These are phyloP conservation scores for Galaxea fascicularis DNA, from an alignment of 92 coral and sea anemone genomes.

Conservation along the genomic window DNA sequence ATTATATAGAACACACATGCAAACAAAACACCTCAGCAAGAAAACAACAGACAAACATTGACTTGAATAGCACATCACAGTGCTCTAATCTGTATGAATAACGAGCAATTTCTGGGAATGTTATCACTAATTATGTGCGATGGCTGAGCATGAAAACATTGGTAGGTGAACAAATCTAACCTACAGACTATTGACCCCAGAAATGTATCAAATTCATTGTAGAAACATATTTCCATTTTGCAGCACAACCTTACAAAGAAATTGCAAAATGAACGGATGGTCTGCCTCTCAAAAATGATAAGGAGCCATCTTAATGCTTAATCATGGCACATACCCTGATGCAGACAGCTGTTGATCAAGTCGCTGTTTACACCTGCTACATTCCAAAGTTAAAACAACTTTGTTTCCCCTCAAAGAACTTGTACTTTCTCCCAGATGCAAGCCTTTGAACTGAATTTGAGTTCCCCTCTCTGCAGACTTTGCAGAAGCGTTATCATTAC, in stretches of 20 bases:
- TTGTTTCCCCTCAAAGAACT: constrained; percentile 72
- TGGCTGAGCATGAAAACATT: too few relatives aligned
- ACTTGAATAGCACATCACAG: too few relatives aligned
- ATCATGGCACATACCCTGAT: constrained; percentile 57
- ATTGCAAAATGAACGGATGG: too few relatives aligned
- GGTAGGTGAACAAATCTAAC: too few relatives aligned
- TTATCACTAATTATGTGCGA: too few relatives aligned
- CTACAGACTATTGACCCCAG: too few relatives aligned
- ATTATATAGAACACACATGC: too few relatives aligned
- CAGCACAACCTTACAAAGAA: not conserved
- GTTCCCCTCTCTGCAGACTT: constrained; percentile 71
- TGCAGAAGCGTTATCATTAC: not conserved
- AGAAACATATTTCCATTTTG: too few relatives aligned
- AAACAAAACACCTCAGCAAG: too few relatives aligned
- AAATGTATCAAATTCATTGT: not conserved
- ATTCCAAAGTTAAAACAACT: constrained; percentile 82
- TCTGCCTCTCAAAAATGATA: not conserved
- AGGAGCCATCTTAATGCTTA: not conserved
- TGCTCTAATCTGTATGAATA: too few relatives aligned
- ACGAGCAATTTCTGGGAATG: too few relatives aligned
- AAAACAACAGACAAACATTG: too few relatives aligned
- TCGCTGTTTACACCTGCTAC: constrained; percentile 79
- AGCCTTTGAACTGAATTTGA: constrained; percentile 82
- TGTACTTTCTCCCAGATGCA: constrained; percentile 86
- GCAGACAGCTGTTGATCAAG: constrained; percentile 55